A percentile compares a stretch with the other conserved stretches of the same genome.
Evolutionary conservation across 2,888 invertebrate species (phyloP).

Genomic region (Cheilosia variabilis): DNA sequence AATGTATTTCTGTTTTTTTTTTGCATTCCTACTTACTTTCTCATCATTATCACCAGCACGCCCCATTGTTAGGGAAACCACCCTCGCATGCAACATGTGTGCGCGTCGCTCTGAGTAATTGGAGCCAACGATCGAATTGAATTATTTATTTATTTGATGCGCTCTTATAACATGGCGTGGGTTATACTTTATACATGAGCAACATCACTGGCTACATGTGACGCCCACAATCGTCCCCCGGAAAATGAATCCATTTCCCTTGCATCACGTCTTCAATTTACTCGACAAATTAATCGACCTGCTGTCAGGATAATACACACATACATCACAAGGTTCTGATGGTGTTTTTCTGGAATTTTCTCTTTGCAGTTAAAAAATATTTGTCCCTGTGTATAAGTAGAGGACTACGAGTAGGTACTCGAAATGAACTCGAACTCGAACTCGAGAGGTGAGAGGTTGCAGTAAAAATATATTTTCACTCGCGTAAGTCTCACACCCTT

Average conservation of each 20-base stretch:
- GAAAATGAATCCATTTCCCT: conserved; percentile 62
- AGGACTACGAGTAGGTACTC: too few species aligned
- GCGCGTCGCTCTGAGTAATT: conserved; percentile 50
- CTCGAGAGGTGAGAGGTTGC: too few species aligned
- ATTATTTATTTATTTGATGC: conserved; percentile 58
- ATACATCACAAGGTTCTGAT: conserved; percentile 35
- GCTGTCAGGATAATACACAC: conserved; percentile 44
- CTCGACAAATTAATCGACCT: conserved; percentile 68
- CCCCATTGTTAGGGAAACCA: background rate
- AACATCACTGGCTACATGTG: background rate
- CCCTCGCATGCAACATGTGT: conserved; percentile 58
- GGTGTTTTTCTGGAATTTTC: background rate
- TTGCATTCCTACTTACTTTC: background rate
- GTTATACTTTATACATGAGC: background rate
- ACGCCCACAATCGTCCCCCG: conserved; percentile 15
- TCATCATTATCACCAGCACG: conserved; percentile 21
- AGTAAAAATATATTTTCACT: too few species aligned
- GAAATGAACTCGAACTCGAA: too few species aligned
- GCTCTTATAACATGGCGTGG: conserved; percentile 3
- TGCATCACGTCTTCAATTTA: conserved; percentile 72
- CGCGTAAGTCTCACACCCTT: too few species aligned
- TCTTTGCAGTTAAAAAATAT: background rate
- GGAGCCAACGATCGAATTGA: conserved; percentile 67
- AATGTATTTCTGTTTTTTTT: too few species aligned
- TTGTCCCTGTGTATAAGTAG: too few species aligned